Conservation (phyloP, 2,113 vertebrate genomes). For the Urocitellus parryii region DNA sequence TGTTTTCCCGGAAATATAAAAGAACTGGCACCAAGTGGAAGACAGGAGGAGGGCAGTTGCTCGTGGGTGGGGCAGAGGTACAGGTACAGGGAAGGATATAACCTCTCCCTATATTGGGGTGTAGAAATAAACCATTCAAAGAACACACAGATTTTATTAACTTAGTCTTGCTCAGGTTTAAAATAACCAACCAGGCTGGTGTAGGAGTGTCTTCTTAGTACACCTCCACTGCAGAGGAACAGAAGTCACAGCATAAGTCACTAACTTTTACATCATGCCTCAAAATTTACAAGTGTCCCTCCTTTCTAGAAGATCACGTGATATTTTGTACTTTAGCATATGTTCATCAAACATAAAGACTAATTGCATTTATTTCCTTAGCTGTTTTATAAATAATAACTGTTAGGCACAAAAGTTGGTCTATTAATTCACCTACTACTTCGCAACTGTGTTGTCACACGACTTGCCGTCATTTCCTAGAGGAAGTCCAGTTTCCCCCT, state of each 20-base stretch:
- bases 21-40: not conserved
- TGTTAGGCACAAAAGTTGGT: not conserved
- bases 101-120: accelerated
- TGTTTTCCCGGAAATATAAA: not conserved
- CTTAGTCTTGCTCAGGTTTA: not conserved
- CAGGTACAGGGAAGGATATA: not conserved
- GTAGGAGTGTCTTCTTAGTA: not conserved
- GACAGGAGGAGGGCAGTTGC: accelerated
- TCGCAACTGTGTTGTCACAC: accelerated
- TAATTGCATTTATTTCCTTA: not conserved
- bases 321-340: not conserved
- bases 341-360: not conserved
- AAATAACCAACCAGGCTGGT: not conserved
- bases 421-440: accelerated
- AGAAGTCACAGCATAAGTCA: not conserved
- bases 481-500: too few relatives aligned
- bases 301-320: not conserved
- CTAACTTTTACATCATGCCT: not conserved
- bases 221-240: not conserved
- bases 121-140: not conserved
- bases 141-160: not conserved
- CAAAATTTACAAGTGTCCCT: not conserved
- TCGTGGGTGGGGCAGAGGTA: not conserved
- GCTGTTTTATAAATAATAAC: not conserved
- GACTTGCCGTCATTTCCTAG: not conserved